Evolutionary conservation across 2,888 invertebrate genomes (phyloP), one percentile per base, ranked within the genome.

Genomic region (Spisula subtruncata): DNA sequence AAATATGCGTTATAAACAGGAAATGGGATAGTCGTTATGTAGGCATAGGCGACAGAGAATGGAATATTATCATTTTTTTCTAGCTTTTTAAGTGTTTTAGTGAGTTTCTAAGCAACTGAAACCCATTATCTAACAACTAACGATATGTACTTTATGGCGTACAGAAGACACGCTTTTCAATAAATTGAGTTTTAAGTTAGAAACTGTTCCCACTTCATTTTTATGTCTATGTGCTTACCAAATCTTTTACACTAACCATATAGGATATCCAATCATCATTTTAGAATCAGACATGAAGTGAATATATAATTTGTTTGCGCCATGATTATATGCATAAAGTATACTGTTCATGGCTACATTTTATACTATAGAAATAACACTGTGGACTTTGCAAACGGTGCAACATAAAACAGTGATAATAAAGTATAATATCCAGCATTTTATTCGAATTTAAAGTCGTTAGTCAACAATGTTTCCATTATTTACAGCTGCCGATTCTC

Each of bases 11-110:
- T 18, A 32, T 32, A 32, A 75, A 16, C 75, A 18, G 18, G 75
- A 32, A 75, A 75, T 75, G 75, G 18, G 75, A 75, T 75, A 75
- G 29, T 75, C 29, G 18, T 14, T 18, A 32, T 75, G 75, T 75
- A 35, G 75, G 18, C 29, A 25, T 8, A 75, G 32, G 35, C 35
- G 75, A 35, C 75, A 35, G 14, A 8, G 35, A 25, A 16, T 35
- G 29, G 35, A 14, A 16, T 32, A 18, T 71, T 75, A 32, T 75
- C 16, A 75, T 10, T 32, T 18, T 35, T 32, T 35, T n/a, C n/a
- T 75, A 5, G n/a, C 0, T 32, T 75, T 75, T 75, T 75, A 32
- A 75, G 75, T 35, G 75, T 75, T 75, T 75, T 32, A 18, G 14
- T 5, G 71, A 75, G 25, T 75, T 35, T 5, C 16, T 5, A 35